Evolutionary conservation across 2,888 invertebrate species (phyloP).

Genomic region (Nomada ruficornis): DNA sequence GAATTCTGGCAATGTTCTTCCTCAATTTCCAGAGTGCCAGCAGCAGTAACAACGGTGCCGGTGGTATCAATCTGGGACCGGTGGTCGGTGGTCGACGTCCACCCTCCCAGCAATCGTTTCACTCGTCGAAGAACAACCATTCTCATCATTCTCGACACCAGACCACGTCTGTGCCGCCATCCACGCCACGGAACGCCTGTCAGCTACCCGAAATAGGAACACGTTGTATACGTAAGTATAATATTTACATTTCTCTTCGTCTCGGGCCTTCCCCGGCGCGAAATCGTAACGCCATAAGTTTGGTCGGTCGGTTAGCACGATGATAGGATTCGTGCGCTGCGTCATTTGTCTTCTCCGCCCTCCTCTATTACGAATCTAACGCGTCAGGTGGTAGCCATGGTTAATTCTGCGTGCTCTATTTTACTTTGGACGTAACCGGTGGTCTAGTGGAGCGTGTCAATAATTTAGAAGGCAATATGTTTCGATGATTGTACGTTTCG

Average conservation of each 20-base stretch:
- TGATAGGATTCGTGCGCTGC: not conserved
- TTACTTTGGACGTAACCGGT: no score
- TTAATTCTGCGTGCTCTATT: not conserved
- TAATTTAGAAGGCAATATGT: no score
- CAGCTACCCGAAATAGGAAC: conserved; percentile 74
- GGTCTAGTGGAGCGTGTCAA: no score
- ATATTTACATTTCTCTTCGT: not conserved
- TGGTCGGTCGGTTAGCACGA: not conserved
- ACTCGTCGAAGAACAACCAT: conserved; percentile 81
- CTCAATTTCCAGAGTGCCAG: conserved; percentile 75
- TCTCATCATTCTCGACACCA: conserved; percentile 77
- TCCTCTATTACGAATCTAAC: not conserved
- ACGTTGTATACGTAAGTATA: conserved; percentile 79
- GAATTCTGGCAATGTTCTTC: not conserved
- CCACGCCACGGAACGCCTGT: conserved; percentile 72
- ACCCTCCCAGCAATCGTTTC: conserved; percentile 83
- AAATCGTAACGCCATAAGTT: not conserved
- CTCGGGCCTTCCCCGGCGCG: no score
- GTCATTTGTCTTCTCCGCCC: not conserved
- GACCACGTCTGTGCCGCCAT: conserved; percentile 67
- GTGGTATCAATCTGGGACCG: conserved; percentile 73
- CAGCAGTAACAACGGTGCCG: conserved; percentile 78
- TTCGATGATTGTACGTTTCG: no score
- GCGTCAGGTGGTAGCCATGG: not conserved
- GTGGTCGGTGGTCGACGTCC: conserved; percentile 77